Base-by-base conservation (phyloP, 2,888 invertebrate species). In the Heterodera filipjevi region DNA sequence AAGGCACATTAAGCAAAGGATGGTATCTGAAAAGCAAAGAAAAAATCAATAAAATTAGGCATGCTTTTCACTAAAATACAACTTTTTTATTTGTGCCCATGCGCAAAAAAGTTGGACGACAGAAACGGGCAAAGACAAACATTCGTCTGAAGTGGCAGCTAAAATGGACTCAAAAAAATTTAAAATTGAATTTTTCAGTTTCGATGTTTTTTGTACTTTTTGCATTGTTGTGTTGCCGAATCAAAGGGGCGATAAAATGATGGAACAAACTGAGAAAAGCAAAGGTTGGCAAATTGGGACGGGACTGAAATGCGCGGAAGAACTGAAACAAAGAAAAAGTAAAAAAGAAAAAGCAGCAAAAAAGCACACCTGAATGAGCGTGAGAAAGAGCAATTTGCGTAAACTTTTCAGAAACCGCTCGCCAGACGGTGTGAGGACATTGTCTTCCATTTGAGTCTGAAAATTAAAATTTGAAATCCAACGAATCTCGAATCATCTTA, bases 211-310 rank as follows among this genome's bases (percentile, higher is more conserved):
- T 53, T 53, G 6, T 19, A 53, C 59, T 27, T 59, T 27, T 59
- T n/a, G 27, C 59, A 14, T 76, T 39, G 30, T 70, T 70, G 27
- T 75, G 64, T 16, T 66, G 39, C n/a, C n/a, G 10, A 10, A 83
- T 77, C 27, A 84, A 77, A 10, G 83, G 82, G 19, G 79, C 80
- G 19, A 85, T 78, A 27, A 84, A 76, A 14, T 82, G 72, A 68
- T 82, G 46, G n/a, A 80, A 79, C 6, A 82, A 66, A 32, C 46
- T 44, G 35, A 71, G 27, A 19, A 79, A 16, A n/a, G 46, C 6
- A 16, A 30, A 32, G 27, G 19, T 30, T n/a, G 44, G 74, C 46
- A 80, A 27, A 19, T 32, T 33, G 33, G 59, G 53, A 32, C 82
- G 82, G 2, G 53, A 64, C n/a, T 80, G 78, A 78, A 78, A 82